Percentiles rank a stretch among this genome's conserved stretches.
Evolutionary conservation across 2,113 vertebrate species (phyloP).

Genomic region (Takifugu bimaculatus): DNA sequence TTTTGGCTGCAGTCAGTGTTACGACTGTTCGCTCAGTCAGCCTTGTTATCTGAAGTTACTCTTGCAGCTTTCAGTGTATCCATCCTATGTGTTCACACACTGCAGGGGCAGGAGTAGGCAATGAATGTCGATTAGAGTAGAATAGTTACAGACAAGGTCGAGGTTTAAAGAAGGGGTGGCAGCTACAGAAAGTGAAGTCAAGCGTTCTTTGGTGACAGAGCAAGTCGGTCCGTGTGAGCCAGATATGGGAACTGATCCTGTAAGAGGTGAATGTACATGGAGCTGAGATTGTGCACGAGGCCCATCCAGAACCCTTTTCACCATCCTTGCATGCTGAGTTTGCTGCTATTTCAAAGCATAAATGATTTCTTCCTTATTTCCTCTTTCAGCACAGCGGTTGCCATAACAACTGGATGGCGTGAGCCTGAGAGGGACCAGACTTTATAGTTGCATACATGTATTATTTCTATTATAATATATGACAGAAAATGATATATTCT

Average conservation of each 20-base stretch:
- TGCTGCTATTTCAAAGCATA: slow-evolving; percentile 40
- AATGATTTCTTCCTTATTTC: slow-evolving; percentile 7
- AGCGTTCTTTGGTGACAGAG: not conserved
- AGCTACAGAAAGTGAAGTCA: not conserved
- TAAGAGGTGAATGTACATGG: slow-evolving; percentile 38
- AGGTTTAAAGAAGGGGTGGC: slow-evolving; percentile 11
- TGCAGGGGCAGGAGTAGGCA: slow-evolving; percentile 6
- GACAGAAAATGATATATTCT: slow-evolving; percentile 20
- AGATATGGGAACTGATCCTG: slow-evolving; percentile 1
- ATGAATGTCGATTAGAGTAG: slow-evolving; percentile 22
- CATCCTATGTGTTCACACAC: slow-evolving; percentile 1
- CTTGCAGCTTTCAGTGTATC: not conserved
- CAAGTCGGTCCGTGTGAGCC: not conserved
- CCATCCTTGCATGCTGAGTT: too few species aligned
- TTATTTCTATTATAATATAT: slow-evolving; percentile 44
- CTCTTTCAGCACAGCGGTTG: slow-evolving; percentile 33
- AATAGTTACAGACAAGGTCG: slow-evolving; percentile 4
- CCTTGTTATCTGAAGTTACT: slow-evolving; percentile 28
- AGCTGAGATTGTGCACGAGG: slow-evolving; percentile 6
- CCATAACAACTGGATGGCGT: slow-evolving; percentile 14
- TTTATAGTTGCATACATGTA: slow-evolving; percentile 26
- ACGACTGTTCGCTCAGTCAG: slow-evolving; percentile 23
- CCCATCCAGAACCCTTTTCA: not conserved
- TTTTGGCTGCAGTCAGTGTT: not conserved
- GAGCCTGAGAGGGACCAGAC: slow-evolving; percentile 63